phyloP scores from a whole-genome alignment of 2,888 invertebrate species.

The Penaeus monodon region DNA sequence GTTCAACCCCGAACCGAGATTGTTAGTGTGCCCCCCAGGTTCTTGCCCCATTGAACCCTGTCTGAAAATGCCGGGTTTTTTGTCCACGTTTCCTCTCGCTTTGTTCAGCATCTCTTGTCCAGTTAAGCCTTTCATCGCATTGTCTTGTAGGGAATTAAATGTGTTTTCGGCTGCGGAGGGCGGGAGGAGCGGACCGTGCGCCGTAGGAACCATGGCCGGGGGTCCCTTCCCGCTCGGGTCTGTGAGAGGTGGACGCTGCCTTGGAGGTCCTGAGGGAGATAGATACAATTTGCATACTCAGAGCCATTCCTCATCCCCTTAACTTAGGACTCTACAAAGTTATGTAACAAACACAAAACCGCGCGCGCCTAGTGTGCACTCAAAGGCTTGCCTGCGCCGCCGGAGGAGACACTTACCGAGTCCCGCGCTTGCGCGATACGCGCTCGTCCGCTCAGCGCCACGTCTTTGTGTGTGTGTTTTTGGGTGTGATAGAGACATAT shows the following conservation, averaged over 20 bases:
- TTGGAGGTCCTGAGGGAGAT: conserved; percentile 44
- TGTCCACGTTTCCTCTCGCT: conserved; percentile 31
- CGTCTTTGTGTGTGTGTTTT: too few relatives aligned
- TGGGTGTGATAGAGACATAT: too few relatives aligned
- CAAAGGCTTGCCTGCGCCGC: too few relatives aligned
- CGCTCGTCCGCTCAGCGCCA: too few relatives aligned
- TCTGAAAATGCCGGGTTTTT: conserved; percentile 48
- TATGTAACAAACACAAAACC: background rate
- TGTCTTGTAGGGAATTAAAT: conserved; percentile 28
- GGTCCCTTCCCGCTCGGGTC: conserved; percentile 3
- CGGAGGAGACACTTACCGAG: too few relatives aligned
- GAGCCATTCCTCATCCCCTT: background rate
- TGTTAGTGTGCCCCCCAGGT: background rate
- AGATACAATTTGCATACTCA: conserved; percentile 9
- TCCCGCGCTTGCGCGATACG: too few relatives aligned
- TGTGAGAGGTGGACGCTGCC: conserved; percentile 48
- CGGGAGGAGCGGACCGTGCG: conserved; percentile 16
- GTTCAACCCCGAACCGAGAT: background rate
- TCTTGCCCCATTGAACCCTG: conserved; percentile 50
- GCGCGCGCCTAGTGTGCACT: too few relatives aligned
- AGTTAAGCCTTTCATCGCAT: conserved; percentile 18
- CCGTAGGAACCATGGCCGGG: background rate
- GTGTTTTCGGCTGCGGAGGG: conserved; percentile 40
- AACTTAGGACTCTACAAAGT: background rate
- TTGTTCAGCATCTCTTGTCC: conserved; percentile 34